phyloP scores from a whole-genome alignment of 1,140 invertebrate genomes.

The Ostrea denselamellosa region DNA sequence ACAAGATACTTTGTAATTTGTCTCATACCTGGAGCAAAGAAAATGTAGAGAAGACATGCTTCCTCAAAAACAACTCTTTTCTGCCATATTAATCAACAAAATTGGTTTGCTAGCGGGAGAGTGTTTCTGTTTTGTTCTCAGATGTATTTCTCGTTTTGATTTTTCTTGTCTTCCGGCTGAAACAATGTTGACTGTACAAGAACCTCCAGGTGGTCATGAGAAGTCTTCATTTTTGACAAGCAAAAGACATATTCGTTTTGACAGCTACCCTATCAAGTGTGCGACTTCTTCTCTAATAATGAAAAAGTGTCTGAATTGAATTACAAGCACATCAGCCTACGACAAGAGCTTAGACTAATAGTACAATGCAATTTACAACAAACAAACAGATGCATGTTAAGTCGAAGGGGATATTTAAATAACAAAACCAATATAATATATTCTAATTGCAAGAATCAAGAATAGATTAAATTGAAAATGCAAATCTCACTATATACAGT shows the following conservation, averaged over 20 bases:
- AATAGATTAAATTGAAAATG: no score
- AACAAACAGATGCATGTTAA: background rate
- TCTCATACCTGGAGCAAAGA: background rate
- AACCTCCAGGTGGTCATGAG: background rate
- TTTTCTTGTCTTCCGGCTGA: slow-evolving; percentile 30
- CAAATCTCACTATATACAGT: no score
- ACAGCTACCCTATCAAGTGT: slow-evolving; percentile 30
- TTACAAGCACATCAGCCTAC: background rate
- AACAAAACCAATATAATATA: no score
- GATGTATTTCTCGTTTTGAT: slow-evolving; percentile 17
- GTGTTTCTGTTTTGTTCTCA: slow-evolving; percentile 1
- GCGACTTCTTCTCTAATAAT: slow-evolving; percentile 9
- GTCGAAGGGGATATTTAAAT: no score
- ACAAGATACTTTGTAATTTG: slow-evolving; percentile 23
- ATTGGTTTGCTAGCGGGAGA: background rate
- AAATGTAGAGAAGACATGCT: background rate
- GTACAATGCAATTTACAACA: background rate
- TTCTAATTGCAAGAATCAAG: no score
- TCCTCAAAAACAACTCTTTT: background rate
- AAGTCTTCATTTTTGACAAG: background rate
- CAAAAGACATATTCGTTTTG: slow-evolving; percentile 11
- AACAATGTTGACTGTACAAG: background rate
- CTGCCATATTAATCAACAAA: slow-evolving; percentile 27
- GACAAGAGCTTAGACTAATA: slow-evolving; percentile 10
- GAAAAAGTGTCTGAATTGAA: background rate